These are phyloP conservation scores for Dasyurus viverrinus DNA, from an alignment of 2,113 vertebrate species.

Conservation along the genomic window DNA sequence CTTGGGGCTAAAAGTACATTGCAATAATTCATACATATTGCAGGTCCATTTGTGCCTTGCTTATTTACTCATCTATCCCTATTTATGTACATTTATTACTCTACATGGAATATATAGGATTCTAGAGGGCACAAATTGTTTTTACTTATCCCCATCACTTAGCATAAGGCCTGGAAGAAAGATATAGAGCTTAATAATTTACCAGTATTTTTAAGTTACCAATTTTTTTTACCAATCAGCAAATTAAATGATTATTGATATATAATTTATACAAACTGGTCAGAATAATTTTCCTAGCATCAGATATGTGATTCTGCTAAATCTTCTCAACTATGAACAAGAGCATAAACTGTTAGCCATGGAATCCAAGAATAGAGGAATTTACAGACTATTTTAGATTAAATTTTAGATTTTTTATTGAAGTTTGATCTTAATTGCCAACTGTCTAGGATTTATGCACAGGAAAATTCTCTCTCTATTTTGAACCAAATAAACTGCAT, in stretches of 20 bases:
- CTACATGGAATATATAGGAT: not conserved
- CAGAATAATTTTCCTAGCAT: not conserved
- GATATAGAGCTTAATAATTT: not conserved
- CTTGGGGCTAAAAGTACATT: not conserved
- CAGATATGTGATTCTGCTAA: not conserved
- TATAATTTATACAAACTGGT: not conserved
- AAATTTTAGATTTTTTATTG: not conserved
- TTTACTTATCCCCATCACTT: not conserved
- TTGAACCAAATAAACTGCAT: not conserved
- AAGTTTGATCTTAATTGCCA: not conserved
- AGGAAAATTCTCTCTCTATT: not conserved
- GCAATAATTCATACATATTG: not conserved
- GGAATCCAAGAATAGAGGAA: not conserved
- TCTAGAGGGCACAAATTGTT: not conserved
- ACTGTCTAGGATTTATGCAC: not conserved
- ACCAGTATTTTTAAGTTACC: no score
- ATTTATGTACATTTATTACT: not conserved
- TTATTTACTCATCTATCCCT: not conserved
- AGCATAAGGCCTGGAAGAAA: not conserved
- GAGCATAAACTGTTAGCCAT: not conserved
- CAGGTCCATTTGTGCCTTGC: not conserved
- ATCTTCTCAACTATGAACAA: not conserved
- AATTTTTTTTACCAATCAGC: not conserved
- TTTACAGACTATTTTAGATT: not conserved
- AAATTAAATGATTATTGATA: not conserved